Percentiles rank a stretch among this genome's conserved stretches.
phyloP scores from a whole-genome alignment of 2,888 invertebrate genomes.

The Tuberolachnus salignus region DNA sequence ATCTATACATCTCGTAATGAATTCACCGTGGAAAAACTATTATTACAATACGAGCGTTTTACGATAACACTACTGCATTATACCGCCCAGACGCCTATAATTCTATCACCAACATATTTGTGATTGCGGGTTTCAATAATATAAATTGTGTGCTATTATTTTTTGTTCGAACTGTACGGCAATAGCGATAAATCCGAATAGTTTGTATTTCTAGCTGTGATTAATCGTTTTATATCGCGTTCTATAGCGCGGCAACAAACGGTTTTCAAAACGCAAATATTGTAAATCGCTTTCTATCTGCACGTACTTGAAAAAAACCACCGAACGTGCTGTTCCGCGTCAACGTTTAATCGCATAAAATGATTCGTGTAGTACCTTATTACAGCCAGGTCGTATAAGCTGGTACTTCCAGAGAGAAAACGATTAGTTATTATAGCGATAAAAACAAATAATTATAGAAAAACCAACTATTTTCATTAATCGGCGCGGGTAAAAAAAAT shows the following conservation, averaged over 20 bases:
- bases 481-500: constrained; percentile 5
- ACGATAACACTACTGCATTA: too few relatives aligned
- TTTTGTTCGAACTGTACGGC: not conserved
- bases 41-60: too few relatives aligned
- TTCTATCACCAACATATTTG: constrained; percentile 22
- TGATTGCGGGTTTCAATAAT: constrained; percentile 21
- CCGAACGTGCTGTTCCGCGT: constrained; percentile 40
- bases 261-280: constrained; percentile 37
- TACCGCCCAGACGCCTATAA: not conserved
- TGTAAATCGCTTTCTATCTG: constrained; percentile 42
- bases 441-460: constrained; percentile 32
- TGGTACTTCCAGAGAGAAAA: constrained; percentile 18
- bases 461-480: constrained; percentile 30
- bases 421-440: constrained; percentile 36
- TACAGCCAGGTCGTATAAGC: constrained; percentile 8
- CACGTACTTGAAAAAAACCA: constrained; percentile 35
- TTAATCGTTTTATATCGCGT: constrained; percentile 5
- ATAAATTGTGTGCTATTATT: not conserved
- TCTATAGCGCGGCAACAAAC: not conserved
- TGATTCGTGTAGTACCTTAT: constrained; percentile 30
- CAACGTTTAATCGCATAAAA: constrained; percentile 32
- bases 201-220: constrained; percentile 1
- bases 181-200: constrained; percentile 40
- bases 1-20: too few relatives aligned
- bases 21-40: too few relatives aligned